These are phyloP conservation scores for Clinocottus analis DNA, from an alignment of 2,113 vertebrate species.

Conservation along the genomic window DNA sequence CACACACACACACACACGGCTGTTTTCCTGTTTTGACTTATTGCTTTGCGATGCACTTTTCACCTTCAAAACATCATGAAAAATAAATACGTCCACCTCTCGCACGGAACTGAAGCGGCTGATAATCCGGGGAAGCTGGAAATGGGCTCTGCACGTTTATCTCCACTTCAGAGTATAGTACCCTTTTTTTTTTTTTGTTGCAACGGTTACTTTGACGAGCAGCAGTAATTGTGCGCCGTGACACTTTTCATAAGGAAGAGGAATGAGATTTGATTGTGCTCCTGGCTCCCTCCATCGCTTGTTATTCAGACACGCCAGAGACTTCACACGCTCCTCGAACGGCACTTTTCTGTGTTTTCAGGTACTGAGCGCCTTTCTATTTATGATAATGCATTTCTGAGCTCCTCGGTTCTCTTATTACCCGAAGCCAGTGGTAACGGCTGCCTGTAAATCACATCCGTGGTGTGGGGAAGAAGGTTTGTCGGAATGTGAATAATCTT, in stretches of 20 bases:
- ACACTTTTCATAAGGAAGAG: slow-evolving; percentile 50
- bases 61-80: slow-evolving; percentile 65
- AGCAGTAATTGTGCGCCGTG: slow-evolving; percentile 31
- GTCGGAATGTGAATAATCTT: slow-evolving; percentile 52
- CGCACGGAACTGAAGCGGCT: not conserved
- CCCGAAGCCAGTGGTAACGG: slow-evolving; percentile 51
- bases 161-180: not conserved
- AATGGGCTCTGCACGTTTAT: slow-evolving; percentile 11
- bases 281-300: slow-evolving; percentile 32
- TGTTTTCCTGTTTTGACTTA: slow-evolving; percentile 50
- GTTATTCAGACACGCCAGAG: slow-evolving; percentile 43
- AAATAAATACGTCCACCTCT: slow-evolving; percentile 51
- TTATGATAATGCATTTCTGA: slow-evolving; percentile 59
- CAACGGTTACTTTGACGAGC: slow-evolving; percentile 47
- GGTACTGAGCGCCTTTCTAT: slow-evolving; percentile 46
- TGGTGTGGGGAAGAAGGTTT: slow-evolving; percentile 52
- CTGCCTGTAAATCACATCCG: slow-evolving; percentile 68
- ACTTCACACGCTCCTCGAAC: slow-evolving; percentile 46
- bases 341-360: slow-evolving; percentile 47
- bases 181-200: not conserved
- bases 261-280: slow-evolving; percentile 27
- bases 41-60: slow-evolving; percentile 59
- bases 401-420: slow-evolving; percentile 56
- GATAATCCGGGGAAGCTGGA: slow-evolving; percentile 17
- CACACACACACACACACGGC: not conserved